A percentile compares a stretch with the other conserved stretches of the same genome.
Conservation (phyloP, 2,888 invertebrate species). For the Invenusta paracnida region DNA sequence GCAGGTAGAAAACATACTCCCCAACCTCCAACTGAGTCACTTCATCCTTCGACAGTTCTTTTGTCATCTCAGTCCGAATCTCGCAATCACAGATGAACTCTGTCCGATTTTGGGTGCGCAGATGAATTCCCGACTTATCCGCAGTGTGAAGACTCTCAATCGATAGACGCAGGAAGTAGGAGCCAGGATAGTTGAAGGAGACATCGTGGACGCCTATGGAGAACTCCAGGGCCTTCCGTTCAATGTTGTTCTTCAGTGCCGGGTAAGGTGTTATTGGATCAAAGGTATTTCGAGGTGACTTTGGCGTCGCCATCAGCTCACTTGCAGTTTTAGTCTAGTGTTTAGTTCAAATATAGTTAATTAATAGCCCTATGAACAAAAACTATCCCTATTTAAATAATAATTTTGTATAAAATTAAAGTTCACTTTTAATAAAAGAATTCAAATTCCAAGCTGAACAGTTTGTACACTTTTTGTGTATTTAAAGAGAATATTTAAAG, state of each 20-base stretch:
- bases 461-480: no score
- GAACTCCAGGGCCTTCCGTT: constrained; percentile 51
- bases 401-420: no score
- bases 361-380: no score
- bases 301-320: neutral
- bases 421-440: no score
- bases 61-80: constrained; percentile 7
- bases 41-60: neutral
- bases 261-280: neutral
- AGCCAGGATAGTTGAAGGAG: constrained; percentile 52
- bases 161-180: constrained; percentile 50
- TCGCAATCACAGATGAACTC: neutral
- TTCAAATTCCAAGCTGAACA: no score
- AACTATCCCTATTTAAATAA: no score
- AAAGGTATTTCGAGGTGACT: neutral
- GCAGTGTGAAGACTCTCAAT: constrained; percentile 50
- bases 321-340: no score
- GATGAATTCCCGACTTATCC: constrained; percentile 48
- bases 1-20: neutral
- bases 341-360: no score
- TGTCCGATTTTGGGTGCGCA: constrained; percentile 42
- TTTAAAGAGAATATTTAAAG: no score
- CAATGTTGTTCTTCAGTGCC: constrained; percentile 43
- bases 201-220: constrained; percentile 50
- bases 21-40: neutral